A percentile compares a stretch with the other conserved stretches of the same genome.
Conservation (phyloP, 2,797 vertebrate species). For the Scleropages formosus region DNA sequence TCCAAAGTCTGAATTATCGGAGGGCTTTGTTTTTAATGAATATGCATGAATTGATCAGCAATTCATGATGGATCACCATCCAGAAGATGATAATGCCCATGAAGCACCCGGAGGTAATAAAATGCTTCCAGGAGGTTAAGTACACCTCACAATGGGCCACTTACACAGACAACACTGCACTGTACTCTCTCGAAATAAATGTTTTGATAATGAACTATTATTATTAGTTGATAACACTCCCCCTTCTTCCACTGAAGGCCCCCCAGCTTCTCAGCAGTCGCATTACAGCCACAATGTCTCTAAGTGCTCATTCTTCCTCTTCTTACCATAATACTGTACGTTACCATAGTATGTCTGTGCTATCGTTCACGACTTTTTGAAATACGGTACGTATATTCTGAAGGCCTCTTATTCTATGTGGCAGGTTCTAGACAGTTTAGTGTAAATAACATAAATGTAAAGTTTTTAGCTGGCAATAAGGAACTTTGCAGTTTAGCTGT, state of each 20-base stretch:
- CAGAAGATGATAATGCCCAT: conserved; percentile 31
- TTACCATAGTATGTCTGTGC: neutral
- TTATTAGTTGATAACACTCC: conserved; percentile 31
- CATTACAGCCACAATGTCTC: conserved; percentile 66
- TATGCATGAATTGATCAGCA: conserved; percentile 24
- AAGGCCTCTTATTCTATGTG: too few relatives aligned
- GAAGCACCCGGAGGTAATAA: conserved; percentile 20
- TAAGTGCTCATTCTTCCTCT: conserved; percentile 63
- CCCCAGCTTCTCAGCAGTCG: conserved; percentile 65
- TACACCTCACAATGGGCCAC: conserved; percentile 13
- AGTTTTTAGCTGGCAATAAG: too few relatives aligned
- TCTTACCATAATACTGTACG: neutral
- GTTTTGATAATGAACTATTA: neutral
- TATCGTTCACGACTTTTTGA: neutral
- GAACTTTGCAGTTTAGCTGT: too few relatives aligned
- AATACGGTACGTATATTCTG: too few relatives aligned
- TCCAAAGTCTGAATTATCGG: neutral
- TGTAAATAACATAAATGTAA: too few relatives aligned
- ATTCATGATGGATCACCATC: conserved; percentile 22
- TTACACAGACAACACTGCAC: neutral
- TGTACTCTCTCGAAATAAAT: neutral
- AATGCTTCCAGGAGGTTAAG: conserved; percentile 36
- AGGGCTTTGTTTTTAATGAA: conserved; percentile 24
- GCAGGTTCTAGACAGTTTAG: too few relatives aligned
- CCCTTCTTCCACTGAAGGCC: conserved; percentile 61